Evolutionary conservation across 1,140 invertebrate species (phyloP).

Genomic region (Drosophila kurseongensis): DNA sequence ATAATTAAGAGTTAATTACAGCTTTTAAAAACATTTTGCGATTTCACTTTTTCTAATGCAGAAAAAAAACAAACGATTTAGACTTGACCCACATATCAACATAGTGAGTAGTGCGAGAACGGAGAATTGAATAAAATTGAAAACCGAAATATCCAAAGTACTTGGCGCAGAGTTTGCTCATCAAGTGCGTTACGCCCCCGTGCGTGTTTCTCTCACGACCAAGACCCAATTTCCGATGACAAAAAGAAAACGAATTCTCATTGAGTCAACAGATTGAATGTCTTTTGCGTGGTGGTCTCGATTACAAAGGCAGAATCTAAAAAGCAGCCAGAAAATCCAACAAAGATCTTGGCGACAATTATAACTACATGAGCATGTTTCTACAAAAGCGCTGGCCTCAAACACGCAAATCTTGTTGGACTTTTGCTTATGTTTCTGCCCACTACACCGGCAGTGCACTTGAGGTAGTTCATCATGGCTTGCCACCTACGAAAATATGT

Average conservation of each 20-base stretch:
- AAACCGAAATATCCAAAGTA: conserved; percentile 55
- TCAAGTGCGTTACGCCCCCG: conserved; percentile 62
- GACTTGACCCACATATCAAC: conserved; percentile 71
- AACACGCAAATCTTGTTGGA: conserved; percentile 42
- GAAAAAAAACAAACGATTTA: conserved; percentile 39
- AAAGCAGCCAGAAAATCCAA: conserved; percentile 22
- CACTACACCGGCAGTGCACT: conserved; percentile 31
- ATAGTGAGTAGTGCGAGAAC: conserved; percentile 38
- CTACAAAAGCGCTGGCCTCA: conserved; percentile 33
- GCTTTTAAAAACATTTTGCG: conserved; percentile 57
- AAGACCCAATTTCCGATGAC: conserved; percentile 74
- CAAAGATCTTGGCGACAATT: conserved; percentile 59
- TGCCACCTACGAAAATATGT: conserved; percentile 27
- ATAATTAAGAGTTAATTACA: conserved; percentile 77
- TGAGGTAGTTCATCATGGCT: conserved; percentile 33
- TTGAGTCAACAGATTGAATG: conserved; percentile 65
- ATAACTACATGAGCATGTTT: conserved; percentile 29
- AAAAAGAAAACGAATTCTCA: conserved; percentile 68
- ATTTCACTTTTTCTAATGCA: conserved; percentile 74
- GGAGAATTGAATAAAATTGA: conserved; percentile 63
- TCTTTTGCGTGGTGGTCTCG: conserved; percentile 58
- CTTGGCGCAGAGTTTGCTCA: conserved; percentile 42
- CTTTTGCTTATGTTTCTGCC: conserved; percentile 24
- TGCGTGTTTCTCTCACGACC: conserved; percentile 66
- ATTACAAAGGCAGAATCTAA: conserved; percentile 64